These are phyloP conservation scores for Melieria crassipennis DNA, from an alignment of 2,888 invertebrate species.

Conservation along the genomic window DNA sequence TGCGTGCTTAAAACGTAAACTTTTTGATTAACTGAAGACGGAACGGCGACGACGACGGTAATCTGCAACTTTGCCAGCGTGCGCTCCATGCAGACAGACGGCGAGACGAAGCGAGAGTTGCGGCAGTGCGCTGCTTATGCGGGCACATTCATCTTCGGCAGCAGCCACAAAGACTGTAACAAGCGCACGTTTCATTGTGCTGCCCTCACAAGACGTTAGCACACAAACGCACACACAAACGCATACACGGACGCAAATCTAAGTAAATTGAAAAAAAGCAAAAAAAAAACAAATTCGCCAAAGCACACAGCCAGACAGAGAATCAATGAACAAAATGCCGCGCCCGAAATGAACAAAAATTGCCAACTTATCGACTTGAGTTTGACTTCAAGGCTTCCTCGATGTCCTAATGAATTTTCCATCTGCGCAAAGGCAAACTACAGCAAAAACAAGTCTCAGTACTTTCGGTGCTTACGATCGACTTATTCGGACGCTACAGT, in stretches of 20 bases:
- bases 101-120: neutral
- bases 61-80: constrained; percentile 29
- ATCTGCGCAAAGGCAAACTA: neutral
- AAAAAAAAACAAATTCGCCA: neutral
- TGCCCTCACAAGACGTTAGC: constrained; percentile 2
- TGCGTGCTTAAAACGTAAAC: constrained; percentile 39
- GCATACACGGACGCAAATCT: constrained; percentile 21
- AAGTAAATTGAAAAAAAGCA: no score
- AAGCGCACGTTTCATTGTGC: constrained; percentile 6
- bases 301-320: constrained; percentile 1
- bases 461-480: no score
- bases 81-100: no score
- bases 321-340: neutral
- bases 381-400: constrained; percentile 33
- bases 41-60: neutral
- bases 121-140: constrained; percentile 32
- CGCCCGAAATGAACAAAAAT: neutral
- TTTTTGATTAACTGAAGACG: constrained; percentile 36
- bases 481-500: no score
- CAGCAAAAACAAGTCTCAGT: no score
- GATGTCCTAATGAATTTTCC: constrained; percentile 30
- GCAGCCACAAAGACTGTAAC: constrained; percentile 3
- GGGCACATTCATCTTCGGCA: constrained; percentile 36
- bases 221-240: no score
- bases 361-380: constrained; percentile 27